These are phyloP conservation scores for Heterochromis multidens DNA, from an alignment of 2,113 vertebrate genomes.

Conservation along the genomic window DNA sequence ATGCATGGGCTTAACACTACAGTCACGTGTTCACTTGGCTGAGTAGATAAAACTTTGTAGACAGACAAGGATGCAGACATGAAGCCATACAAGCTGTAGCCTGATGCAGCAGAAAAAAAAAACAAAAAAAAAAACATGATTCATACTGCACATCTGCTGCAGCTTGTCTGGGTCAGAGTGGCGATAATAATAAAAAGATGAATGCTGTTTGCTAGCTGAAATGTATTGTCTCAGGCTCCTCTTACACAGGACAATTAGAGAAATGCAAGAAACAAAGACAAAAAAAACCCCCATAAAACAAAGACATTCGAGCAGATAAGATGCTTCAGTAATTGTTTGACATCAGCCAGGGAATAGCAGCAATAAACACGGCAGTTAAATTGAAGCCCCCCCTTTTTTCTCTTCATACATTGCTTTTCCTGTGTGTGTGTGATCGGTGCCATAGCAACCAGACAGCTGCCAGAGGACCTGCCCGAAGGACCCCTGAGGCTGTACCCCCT, in stretches of 20 bases:
- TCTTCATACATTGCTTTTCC: constrained; percentile 12
- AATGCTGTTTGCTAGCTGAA: not conserved
- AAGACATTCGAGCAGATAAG: constrained; percentile 25
- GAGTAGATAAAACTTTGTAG: not conserved
- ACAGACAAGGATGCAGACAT: constrained; percentile 24
- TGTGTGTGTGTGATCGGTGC: constrained; percentile 15
- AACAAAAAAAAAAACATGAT: not conserved
- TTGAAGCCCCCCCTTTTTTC: constrained; percentile 9
- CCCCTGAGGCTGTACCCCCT: not conserved
- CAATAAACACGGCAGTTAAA: constrained; percentile 30
- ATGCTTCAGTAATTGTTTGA: constrained; percentile 16
- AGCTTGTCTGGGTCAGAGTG: not conserved
- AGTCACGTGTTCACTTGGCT: not conserved
- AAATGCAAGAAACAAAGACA: constrained; percentile 10
- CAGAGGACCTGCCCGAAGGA: constrained; percentile 10
- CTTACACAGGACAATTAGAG: constrained; percentile 17
- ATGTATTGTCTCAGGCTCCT: not conserved
- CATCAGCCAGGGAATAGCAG: constrained; percentile 26
- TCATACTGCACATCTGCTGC: constrained; percentile 4
- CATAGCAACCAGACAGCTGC: constrained; percentile 43
- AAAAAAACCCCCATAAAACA: not conserved
- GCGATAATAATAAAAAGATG: constrained; percentile 2
- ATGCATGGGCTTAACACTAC: not conserved
- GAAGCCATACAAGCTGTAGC: not conserved
- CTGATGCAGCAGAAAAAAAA: constrained; percentile 19